A percentile compares a stretch with the other conserved stretches of the same genome.
Evolutionary conservation across 1,140 invertebrate genomes (phyloP).

Genomic region (Drosophila baimaii): DNA sequence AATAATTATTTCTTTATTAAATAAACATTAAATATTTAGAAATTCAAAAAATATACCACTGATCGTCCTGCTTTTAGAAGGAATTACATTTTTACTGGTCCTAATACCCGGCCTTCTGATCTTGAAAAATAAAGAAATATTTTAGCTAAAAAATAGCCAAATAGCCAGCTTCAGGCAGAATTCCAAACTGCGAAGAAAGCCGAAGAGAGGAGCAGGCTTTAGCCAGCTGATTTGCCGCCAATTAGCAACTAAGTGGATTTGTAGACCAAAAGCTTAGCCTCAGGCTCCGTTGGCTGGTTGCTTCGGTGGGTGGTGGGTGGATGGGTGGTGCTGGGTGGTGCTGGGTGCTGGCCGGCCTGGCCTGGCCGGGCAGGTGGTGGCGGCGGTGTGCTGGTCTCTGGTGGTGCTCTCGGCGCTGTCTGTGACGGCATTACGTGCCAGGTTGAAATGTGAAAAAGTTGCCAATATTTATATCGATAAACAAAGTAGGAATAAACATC

Average conservation of each 20-base stretch:
- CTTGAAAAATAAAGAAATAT: background rate
- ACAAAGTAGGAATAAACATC: constrained; percentile 67
- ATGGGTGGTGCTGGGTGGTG: background rate
- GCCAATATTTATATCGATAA: constrained; percentile 80
- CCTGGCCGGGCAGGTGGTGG: constrained; percentile 7
- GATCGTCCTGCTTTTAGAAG: too few relatives aligned
- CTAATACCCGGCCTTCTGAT: too few relatives aligned
- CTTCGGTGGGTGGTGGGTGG: background rate
- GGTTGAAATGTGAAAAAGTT: constrained; percentile 66
- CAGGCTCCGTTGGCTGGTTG: background rate
- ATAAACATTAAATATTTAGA: too few relatives aligned
- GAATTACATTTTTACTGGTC: too few relatives aligned
- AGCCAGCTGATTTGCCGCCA: constrained; percentile 74
- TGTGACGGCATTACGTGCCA: constrained; percentile 60
- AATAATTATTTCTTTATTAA: too few relatives aligned
- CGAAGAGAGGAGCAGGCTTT: constrained; percentile 39
- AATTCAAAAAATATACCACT: too few relatives aligned
- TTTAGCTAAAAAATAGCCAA: background rate
- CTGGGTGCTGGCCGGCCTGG: constrained; percentile 1
- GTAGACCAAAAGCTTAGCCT: constrained; percentile 55
- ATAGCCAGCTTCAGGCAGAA: background rate
- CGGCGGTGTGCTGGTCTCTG: constrained; percentile 2
- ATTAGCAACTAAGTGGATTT: constrained; percentile 81
- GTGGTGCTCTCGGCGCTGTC: constrained; percentile 18
- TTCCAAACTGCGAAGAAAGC: constrained; percentile 25